phyloP scores from a whole-genome alignment of 2,113 vertebrate genomes.

The Aspidoscelis tigris region DNA sequence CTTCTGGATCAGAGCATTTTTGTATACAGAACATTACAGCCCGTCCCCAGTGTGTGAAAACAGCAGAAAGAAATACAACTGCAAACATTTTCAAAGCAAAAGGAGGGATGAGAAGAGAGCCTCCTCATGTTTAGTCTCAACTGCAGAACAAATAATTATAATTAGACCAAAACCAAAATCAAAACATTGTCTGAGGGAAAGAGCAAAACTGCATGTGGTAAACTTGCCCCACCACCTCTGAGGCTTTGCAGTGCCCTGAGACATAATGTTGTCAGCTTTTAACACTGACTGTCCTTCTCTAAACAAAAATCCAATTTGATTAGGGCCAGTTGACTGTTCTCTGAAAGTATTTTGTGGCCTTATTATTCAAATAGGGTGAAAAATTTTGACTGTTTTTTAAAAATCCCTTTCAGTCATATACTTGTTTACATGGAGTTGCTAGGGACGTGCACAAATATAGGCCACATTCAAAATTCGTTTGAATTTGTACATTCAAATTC shows the following conservation, averaged over 20 bases:
- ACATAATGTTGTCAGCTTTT: constrained; percentile 36
- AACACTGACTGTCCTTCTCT: constrained; percentile 23
- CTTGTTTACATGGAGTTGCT: constrained; percentile 46
- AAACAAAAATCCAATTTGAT: constrained; percentile 36
- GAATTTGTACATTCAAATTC: no score
- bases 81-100: constrained; percentile 57
- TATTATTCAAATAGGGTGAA: constrained; percentile 50
- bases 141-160: constrained; percentile 69
- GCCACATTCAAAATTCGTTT: no score
- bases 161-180: constrained; percentile 61
- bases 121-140: constrained; percentile 61
- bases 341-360: constrained; percentile 63
- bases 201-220: constrained; percentile 60
- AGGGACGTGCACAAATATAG: no score
- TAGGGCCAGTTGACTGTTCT: constrained; percentile 59
- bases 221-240: constrained; percentile 39
- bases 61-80: constrained; percentile 48
- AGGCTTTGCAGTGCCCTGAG: constrained; percentile 13
- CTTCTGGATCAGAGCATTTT: neutral
- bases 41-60: neutral
- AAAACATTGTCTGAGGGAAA: constrained; percentile 60
- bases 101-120: constrained; percentile 62
- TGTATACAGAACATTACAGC: neutral
- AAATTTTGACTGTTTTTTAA: constrained; percentile 14
- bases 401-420: constrained; percentile 37